A percentile compares a stretch with the other conserved stretches of the same genome.
phyloP scores from a whole-genome alignment of 2,888 invertebrate species.

The Drosophila pseudotalamancana region DNA sequence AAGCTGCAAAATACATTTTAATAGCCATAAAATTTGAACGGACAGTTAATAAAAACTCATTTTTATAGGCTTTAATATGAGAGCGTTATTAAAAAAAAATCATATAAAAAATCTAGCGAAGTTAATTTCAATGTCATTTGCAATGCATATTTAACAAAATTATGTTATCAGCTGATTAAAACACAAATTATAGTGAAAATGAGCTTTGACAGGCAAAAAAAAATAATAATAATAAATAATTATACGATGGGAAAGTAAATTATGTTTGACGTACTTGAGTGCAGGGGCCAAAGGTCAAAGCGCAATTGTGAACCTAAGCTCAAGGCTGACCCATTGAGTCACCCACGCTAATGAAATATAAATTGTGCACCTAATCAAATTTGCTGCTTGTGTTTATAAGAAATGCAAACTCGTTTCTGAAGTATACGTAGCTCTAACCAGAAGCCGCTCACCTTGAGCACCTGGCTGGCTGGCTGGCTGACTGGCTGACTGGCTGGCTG shows the following conservation, averaged over 20 bases:
- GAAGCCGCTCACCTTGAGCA: constrained; percentile 52
- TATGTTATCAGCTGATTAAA: constrained; percentile 18
- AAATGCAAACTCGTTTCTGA: constrained; percentile 18
- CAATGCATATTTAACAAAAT: constrained; percentile 41
- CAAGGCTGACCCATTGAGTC: constrained; percentile 18
- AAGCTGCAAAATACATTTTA: constrained; percentile 16
- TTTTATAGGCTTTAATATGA: constrained; percentile 35
- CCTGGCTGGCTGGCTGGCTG: constrained; percentile 12
- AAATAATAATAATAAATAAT: constrained; percentile 9
- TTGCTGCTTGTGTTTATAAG: neutral
- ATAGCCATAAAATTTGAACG: constrained; percentile 23
- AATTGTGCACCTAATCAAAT: constrained; percentile 26
- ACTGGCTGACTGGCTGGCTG: constrained; percentile 28
- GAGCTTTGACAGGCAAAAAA: constrained; percentile 20
- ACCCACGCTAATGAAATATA: constrained; percentile 20
- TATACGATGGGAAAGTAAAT: constrained; percentile 14
- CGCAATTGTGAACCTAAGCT: constrained; percentile 8
- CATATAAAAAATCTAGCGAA: neutral
- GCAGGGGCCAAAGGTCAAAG: neutral
- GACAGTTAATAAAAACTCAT: constrained; percentile 27
- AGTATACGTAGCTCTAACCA: constrained; percentile 6
- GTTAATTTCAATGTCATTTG: constrained; percentile 44
- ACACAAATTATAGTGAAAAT: constrained; percentile 41
- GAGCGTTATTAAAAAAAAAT: neutral
- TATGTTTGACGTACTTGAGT: constrained; percentile 1